phyloP scores from a whole-genome alignment of 2,888 invertebrate species.

The Callyntrura guangdongensis region DNA sequence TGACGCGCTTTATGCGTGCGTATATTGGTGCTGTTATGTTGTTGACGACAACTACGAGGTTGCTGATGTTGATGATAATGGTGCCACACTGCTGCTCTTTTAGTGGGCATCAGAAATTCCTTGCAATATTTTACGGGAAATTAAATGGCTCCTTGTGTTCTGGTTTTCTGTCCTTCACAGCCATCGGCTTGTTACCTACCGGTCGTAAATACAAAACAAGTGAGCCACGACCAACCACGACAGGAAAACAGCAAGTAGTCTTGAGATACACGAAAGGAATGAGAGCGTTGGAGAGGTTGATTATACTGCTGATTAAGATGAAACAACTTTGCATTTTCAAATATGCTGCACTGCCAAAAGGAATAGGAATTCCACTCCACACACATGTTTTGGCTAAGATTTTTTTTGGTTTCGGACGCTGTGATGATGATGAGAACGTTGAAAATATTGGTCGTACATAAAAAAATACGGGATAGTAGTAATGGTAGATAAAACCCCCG shows the following conservation, averaged over 20 bases:
- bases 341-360: neutral
- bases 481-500: neutral
- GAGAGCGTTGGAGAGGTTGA: neutral
- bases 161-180: neutral
- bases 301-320: neutral
- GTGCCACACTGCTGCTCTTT: constrained; percentile 33
- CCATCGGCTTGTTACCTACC: neutral
- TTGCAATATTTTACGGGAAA: constrained; percentile 68
- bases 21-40: neutral
- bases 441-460: constrained; percentile 3
- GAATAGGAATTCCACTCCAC: neutral
- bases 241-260: neutral
- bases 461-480: neutral
- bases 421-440: neutral
- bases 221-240: neutral
- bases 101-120: neutral
- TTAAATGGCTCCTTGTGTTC: constrained; percentile 65
- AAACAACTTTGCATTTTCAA: neutral
- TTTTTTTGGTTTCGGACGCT: neutral
- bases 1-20: constrained; percentile 65
- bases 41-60: neutral
- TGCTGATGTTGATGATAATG: neutral
- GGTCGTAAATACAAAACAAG: constrained; percentile 8
- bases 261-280: neutral
- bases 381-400: neutral